A percentile compares a stretch with the other conserved stretches of the same genome.
These are phyloP conservation scores for Apamea sordens DNA, from an alignment of 2,888 invertebrate genomes.

Conservation along the genomic window DNA sequence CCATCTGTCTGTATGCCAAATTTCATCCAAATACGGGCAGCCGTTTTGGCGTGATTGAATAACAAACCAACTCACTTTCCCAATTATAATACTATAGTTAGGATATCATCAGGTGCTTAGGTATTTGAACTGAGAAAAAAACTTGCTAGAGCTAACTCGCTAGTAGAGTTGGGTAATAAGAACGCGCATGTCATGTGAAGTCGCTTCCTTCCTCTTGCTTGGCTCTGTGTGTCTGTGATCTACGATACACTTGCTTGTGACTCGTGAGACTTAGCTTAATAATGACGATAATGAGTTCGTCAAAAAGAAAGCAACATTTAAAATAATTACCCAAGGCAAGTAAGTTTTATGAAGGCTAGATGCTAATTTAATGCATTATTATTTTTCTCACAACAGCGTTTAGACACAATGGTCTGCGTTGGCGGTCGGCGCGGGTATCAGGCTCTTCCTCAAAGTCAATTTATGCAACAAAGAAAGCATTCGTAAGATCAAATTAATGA, in stretches of 20 bases:
- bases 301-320: slow-evolving; percentile 50
- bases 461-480: slow-evolving; percentile 38
- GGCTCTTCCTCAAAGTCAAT: slow-evolving; percentile 32
- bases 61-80: background rate
- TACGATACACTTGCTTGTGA: slow-evolving; percentile 10
- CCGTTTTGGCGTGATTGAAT: background rate
- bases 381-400: slow-evolving; percentile 36
- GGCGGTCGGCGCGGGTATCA: background rate
- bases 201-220: slow-evolving; percentile 24
- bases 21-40: background rate
- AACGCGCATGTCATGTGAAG: background rate
- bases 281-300: slow-evolving; percentile 30
- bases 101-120: background rate
- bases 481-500: slow-evolving; percentile 22
- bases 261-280: slow-evolving; percentile 25
- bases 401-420: slow-evolving; percentile 28
- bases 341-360: slow-evolving; percentile 31
- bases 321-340: slow-evolving; percentile 33
- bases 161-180: background rate
- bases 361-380: slow-evolving; percentile 36
- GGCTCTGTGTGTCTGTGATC: slow-evolving; percentile 19
- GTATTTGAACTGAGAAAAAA: background rate
- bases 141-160: background rate
- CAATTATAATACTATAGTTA: background rate
- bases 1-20: background rate